A percentile compares a stretch with the other conserved stretches of the same genome.
Conservation (phyloP, 2,888 invertebrate species). For the Catocala fraxini region DNA sequence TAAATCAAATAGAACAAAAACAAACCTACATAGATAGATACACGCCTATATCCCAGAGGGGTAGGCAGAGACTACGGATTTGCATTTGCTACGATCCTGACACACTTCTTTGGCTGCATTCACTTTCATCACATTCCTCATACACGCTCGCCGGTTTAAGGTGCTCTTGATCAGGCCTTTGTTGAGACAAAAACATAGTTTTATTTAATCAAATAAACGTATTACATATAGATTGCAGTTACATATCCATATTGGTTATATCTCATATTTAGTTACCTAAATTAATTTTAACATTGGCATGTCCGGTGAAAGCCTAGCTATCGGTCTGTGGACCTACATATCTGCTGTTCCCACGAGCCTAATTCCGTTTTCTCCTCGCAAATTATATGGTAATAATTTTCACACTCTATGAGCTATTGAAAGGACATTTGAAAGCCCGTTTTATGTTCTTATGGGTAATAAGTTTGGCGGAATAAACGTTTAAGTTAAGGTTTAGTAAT, state of each 20-base stretch:
- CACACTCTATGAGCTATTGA: neutral
- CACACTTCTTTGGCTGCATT: too few species aligned
- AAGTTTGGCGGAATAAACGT: neutral
- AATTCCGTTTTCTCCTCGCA: conserved; percentile 1
- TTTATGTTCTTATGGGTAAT: neutral
- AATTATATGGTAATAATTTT: conserved; percentile 1
- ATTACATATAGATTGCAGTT: neutral
- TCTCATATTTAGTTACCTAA: conserved; percentile 36
- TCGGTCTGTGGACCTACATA: neutral
- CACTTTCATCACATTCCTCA: too few species aligned
- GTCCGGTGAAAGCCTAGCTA: conserved; percentile 42
- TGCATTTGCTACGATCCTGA: too few species aligned
- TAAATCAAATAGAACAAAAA: too few species aligned
- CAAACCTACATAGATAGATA: too few species aligned
- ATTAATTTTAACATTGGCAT: conserved; percentile 12
- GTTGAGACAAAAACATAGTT: too few species aligned
- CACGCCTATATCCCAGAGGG: too few species aligned
- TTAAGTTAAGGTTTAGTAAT: neutral
- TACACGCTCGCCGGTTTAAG: too few species aligned
- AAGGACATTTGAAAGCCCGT: neutral
- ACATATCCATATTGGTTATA: conserved; percentile 18
- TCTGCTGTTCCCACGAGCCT: conserved; percentile 5
- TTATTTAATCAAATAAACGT: neutral
- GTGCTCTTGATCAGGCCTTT: too few species aligned
- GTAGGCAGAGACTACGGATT: too few species aligned